Percentiles rank a stretch among this genome's conserved stretches.
phyloP scores from a whole-genome alignment of 2,888 invertebrate genomes.

The Amiota communis region DNA sequence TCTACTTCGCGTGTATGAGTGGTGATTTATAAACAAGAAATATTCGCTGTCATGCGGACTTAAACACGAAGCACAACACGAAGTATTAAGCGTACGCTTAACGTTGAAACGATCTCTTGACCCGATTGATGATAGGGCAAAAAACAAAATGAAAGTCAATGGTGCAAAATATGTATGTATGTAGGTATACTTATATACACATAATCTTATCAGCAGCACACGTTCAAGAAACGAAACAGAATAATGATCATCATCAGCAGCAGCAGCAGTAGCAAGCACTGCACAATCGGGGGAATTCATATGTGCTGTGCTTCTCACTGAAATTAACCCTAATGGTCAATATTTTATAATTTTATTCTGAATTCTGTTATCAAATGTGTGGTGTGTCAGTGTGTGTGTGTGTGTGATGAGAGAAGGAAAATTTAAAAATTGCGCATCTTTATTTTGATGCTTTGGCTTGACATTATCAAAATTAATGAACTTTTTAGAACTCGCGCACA shows the following conservation, averaged over 20 bases:
- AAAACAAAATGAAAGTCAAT: background rate
- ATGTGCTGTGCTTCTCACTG: background rate
- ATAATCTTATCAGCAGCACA: too few species aligned
- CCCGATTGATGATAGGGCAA: background rate
- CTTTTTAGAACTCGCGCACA: background rate
- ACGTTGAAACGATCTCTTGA: background rate
- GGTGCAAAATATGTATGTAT: background rate
- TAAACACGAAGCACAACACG: background rate
- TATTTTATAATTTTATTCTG: background rate
- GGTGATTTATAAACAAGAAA: background rate
- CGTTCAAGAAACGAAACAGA: too few species aligned
- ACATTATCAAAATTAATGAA: background rate
- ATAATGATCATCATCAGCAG: too few species aligned
- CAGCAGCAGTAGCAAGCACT: too few species aligned
- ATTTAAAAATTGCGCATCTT: constrained; percentile 23
- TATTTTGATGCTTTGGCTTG: background rate
- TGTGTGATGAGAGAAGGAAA: background rate
- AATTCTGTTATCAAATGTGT: background rate
- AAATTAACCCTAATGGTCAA: background rate
- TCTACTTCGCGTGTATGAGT: too few species aligned
- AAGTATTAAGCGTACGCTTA: background rate
- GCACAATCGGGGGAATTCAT: too few species aligned
- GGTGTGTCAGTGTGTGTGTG: background rate
- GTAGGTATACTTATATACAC: background rate
- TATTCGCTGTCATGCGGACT: background rate